These are phyloP conservation scores for Pogonognathellus flavescens DNA, from an alignment of 1,140 invertebrate species.

Conservation along the genomic window DNA sequence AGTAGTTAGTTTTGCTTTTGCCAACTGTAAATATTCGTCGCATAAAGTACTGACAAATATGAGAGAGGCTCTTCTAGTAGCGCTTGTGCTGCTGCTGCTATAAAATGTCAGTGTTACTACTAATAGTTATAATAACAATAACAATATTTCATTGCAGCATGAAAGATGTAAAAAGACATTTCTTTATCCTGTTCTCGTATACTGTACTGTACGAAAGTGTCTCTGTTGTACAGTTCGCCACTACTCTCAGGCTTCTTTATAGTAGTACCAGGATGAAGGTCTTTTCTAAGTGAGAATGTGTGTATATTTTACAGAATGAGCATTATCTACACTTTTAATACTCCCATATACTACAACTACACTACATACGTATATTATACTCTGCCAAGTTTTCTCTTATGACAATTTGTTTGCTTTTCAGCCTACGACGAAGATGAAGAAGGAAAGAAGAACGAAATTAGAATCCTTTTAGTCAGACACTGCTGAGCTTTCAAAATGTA, in stretches of 20 bases:
- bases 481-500: constrained; percentile 38
- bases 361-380: neutral
- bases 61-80: too few species aligned
- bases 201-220: neutral
- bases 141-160: constrained; percentile 32
- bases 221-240: too few species aligned
- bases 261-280: neutral
- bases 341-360: neutral
- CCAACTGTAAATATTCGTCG: constrained; percentile 16
- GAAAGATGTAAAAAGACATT: constrained; percentile 25
- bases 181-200: neutral
- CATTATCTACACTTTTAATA: neutral
- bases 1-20: neutral
- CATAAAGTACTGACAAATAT: constrained; percentile 5
- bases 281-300: neutral
- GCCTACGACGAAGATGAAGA: neutral
- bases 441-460: constrained; percentile 11
- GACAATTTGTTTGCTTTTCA: constrained; percentile 33
- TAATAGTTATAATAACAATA: constrained; percentile 35
- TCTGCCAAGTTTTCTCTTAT: constrained; percentile 32
- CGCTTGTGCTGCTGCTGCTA: neutral
- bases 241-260: neutral
- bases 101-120: neutral
- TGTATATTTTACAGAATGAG: neutral
- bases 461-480: neutral